Conservation (phyloP, 2,888 invertebrate species). For the Spicauda simplicius region DNA sequence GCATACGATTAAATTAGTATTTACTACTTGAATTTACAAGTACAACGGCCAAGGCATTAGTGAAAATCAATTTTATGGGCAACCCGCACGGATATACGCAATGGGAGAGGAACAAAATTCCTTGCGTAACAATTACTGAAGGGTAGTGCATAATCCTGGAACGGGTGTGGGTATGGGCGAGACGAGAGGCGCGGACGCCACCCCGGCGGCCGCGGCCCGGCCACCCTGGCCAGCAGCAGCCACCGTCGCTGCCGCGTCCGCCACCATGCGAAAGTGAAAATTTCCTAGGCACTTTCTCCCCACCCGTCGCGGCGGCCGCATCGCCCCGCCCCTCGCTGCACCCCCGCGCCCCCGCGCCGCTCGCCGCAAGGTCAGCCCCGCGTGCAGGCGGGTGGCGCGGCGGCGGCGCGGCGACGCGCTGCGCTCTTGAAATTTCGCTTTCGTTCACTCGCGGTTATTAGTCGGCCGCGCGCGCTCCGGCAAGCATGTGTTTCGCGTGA, state of each 20-base stretch:
- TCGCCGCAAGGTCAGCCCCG: conserved; percentile 51
- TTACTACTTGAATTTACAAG: not conserved
- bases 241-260: conserved; percentile 61
- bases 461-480: conserved; percentile 85
- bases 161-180: conserved; percentile 26
- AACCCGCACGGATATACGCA: conserved; percentile 7
- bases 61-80: conserved; percentile 10
- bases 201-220: conserved; percentile 13
- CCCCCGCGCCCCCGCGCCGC: conserved; percentile 51
- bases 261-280: conserved; percentile 81
- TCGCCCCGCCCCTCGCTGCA: conserved; percentile 68
- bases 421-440: conserved; percentile 89
- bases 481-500: conserved; percentile 85
- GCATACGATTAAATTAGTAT: not conserved
- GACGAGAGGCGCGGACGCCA: conserved; percentile 14
- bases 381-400: conserved; percentile 65
- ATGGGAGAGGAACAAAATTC: conserved; percentile 20
- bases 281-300: conserved; percentile 82
- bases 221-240: conserved; percentile 42
- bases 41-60: not conserved
- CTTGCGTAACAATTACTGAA: conserved; percentile 30
- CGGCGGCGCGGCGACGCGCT: conserved; percentile 73
- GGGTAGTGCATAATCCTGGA: conserved; percentile 30
- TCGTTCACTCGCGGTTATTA: conserved; percentile 86
- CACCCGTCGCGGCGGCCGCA: conserved; percentile 64